These are phyloP conservation scores for Psylliodes chrysocephalus DNA, from an alignment of 2,888 invertebrate genomes.

Conservation along the genomic window DNA sequence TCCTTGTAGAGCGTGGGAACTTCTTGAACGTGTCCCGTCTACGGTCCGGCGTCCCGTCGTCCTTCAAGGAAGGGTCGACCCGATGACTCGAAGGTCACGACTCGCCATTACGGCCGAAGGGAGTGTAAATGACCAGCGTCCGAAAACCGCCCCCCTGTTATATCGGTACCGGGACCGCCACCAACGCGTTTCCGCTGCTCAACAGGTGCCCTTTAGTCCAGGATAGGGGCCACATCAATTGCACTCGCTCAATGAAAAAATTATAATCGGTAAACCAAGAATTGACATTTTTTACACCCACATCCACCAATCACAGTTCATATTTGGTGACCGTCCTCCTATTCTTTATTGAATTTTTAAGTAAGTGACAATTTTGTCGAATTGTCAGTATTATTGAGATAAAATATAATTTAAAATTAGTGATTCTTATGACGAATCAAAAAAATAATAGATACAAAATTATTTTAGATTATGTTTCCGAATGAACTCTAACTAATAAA, in stretches of 20 bases:
- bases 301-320: no score
- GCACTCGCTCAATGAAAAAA: background rate
- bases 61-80: slow-evolving; percentile 37
- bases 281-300: no score
- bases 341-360: no score
- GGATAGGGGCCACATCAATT: background rate
- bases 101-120: slow-evolving; percentile 32
- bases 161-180: background rate
- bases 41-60: background rate
- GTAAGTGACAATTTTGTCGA: no score
- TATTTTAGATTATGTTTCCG: no score
- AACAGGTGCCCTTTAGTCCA: slow-evolving; percentile 8
- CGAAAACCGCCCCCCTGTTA: slow-evolving; percentile 3
- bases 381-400: no score
- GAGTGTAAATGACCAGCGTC: slow-evolving; percentile 25
- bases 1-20: slow-evolving; percentile 28
- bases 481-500: no score
- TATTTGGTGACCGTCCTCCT: no score
- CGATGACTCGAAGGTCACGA: slow-evolving; percentile 34
- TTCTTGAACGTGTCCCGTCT: slow-evolving; percentile 26
- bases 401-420: no score
- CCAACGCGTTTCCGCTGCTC: background rate
- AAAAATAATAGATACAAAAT: no score
- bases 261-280: no score
- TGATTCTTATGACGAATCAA: no score